These are phyloP conservation scores for Epinephelus lanceolatus DNA, from an alignment of 2,113 vertebrate genomes.

Conservation along the genomic window DNA sequence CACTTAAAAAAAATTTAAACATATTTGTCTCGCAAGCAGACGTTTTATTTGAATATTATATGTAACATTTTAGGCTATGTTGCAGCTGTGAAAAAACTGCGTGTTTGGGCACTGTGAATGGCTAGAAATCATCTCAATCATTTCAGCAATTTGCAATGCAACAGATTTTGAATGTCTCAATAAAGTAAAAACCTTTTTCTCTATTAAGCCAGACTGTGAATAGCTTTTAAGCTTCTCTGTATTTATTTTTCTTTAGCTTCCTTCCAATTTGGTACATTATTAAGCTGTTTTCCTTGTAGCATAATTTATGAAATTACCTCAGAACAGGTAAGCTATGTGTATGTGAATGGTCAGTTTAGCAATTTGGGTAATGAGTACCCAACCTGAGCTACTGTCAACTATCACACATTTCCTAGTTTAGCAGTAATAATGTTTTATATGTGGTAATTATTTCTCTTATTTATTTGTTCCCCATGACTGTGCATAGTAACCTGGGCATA, in stretches of 20 bases:
- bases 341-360: slow-evolving; percentile 7
- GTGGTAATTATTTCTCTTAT: background rate
- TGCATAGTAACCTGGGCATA: background rate
- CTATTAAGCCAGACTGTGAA: slow-evolving; percentile 34
- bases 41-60: background rate
- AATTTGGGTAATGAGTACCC: background rate
- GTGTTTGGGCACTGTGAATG: background rate
- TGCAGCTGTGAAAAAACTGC: slow-evolving; percentile 19
- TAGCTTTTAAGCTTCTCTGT: slow-evolving; percentile 1
- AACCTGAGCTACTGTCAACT: slow-evolving; percentile 3
- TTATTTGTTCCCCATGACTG: background rate
- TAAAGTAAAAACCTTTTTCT: slow-evolving; percentile 4
- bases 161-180: slow-evolving; percentile 30
- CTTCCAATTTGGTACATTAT: background rate
- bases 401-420: slow-evolving; percentile 26
- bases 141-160: slow-evolving; percentile 42
- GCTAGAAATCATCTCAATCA: slow-evolving; percentile 2
- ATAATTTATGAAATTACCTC: slow-evolving; percentile 35
- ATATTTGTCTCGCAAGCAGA: slow-evolving; percentile 3
- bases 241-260: background rate
- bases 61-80: background rate
- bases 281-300: background rate
- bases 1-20: slow-evolving; percentile 10
- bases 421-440: slow-evolving; percentile 18
- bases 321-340: slow-evolving; percentile 13